Evolutionary conservation across 2,113 vertebrate species (phyloP).

Genomic region (Amphiprion ocellaris): DNA sequence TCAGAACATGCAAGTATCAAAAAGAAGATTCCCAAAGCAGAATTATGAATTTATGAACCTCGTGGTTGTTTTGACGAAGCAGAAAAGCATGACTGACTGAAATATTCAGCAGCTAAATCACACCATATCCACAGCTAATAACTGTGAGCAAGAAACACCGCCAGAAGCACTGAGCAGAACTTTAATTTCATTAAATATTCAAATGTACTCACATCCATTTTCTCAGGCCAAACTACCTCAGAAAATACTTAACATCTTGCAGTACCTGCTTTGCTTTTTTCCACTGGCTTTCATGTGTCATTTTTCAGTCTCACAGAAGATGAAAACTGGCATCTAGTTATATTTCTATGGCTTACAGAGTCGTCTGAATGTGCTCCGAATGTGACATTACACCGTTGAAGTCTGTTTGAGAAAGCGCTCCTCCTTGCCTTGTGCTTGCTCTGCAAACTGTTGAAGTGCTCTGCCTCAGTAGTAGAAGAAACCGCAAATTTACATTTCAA

Average conservation of each 20-base stretch:
- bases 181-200: conserved; percentile 66
- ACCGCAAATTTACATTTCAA: conserved; percentile 70
- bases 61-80: conserved; percentile 55
- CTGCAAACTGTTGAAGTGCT: conserved; percentile 40
- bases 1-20: conserved; percentile 37
- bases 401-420: background rate
- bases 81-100: conserved; percentile 8
- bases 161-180: conserved; percentile 37
- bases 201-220: conserved; percentile 40
- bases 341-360: background rate
- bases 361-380: background rate
- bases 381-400: conserved; percentile 25
- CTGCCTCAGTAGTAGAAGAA: conserved; percentile 27
- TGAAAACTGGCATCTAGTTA: conserved; percentile 4
- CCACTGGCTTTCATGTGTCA: background rate
- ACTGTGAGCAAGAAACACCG: conserved; percentile 17
- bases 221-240: background rate
- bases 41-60: conserved; percentile 61
- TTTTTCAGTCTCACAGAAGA: background rate
- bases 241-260: background rate
- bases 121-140: conserved; percentile 26
- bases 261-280: background rate
- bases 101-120: conserved; percentile 7
- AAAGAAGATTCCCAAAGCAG: conserved; percentile 39
- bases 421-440: conserved; percentile 22